These are phyloP conservation scores for Littorina saxatilis DNA, from an alignment of 1,140 invertebrate species.

Conservation along the genomic window DNA sequence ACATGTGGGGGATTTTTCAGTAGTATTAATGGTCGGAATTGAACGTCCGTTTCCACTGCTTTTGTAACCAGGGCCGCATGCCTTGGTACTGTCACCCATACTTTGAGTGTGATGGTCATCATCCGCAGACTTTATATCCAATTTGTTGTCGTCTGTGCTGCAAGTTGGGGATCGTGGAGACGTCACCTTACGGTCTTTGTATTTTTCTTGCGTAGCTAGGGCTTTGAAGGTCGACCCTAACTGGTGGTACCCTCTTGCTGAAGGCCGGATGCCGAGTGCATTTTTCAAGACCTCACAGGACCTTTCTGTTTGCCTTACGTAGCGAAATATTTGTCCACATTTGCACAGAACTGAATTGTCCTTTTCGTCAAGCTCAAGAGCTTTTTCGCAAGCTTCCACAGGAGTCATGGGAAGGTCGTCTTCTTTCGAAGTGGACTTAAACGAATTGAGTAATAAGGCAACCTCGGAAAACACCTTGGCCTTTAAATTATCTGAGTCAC, in stretches of 20 bases:
- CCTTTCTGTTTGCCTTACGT: not conserved
- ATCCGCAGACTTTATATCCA: not conserved
- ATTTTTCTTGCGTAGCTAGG: not conserved
- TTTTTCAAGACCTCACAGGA: slow-evolving; percentile 16
- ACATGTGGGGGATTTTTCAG: not conserved
- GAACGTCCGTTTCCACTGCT: not conserved
- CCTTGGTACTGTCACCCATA: no score
- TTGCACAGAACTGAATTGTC: slow-evolving; percentile 30
- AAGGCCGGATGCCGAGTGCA: not conserved
- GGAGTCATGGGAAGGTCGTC: no score
- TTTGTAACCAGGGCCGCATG: not conserved
- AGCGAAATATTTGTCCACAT: not conserved
- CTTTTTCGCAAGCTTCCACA: not conserved
- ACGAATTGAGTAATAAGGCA: not conserved
- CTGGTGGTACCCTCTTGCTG: slow-evolving; percentile 21
- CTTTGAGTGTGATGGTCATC: no score
- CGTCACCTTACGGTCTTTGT: not conserved
- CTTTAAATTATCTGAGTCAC: not conserved
- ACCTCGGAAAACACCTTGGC: slow-evolving; percentile 19
- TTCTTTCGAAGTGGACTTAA: no score
- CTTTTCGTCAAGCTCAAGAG: not conserved
- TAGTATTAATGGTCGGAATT: not conserved
- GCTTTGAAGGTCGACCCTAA: slow-evolving; percentile 19
- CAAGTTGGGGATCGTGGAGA: not conserved
- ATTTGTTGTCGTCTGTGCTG: not conserved